phyloP scores from a whole-genome alignment of 2,113 vertebrate species.

The Alligator mississippiensis region DNA sequence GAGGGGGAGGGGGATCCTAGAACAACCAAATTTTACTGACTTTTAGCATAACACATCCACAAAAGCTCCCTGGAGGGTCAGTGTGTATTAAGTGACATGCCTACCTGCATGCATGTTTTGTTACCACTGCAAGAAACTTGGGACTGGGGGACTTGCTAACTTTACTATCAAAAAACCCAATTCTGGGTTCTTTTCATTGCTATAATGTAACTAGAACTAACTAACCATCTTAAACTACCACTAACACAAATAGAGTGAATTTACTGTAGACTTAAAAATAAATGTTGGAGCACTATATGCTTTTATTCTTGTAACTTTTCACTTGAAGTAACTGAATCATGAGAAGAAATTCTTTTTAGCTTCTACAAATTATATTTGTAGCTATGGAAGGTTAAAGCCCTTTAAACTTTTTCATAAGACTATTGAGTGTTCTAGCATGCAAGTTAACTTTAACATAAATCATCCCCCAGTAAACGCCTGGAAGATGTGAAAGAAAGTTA shows the following conservation, averaged over 20 bases:
- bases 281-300: background rate
- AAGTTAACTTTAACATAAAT: background rate
- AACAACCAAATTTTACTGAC: background rate
- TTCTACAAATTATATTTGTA: background rate
- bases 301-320: background rate
- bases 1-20: background rate
- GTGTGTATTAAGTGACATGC: too few species aligned
- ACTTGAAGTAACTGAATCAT: background rate
- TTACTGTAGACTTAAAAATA: background rate
- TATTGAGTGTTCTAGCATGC: background rate
- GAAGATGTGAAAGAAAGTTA: conserved; percentile 88
- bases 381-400: background rate
- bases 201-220: background rate
- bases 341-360: background rate
- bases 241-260: background rate
- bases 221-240: background rate
- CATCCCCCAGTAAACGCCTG: conserved; percentile 80
- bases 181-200: background rate
- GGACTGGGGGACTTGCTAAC: background rate
- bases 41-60: background rate
- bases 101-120: background rate
- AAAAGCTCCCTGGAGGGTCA: background rate
- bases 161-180: background rate
- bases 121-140: background rate
- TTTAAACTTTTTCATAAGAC: background rate